phyloP scores from a whole-genome alignment of 2,113 vertebrate genomes.

The Thalassoma bifasciatum region DNA sequence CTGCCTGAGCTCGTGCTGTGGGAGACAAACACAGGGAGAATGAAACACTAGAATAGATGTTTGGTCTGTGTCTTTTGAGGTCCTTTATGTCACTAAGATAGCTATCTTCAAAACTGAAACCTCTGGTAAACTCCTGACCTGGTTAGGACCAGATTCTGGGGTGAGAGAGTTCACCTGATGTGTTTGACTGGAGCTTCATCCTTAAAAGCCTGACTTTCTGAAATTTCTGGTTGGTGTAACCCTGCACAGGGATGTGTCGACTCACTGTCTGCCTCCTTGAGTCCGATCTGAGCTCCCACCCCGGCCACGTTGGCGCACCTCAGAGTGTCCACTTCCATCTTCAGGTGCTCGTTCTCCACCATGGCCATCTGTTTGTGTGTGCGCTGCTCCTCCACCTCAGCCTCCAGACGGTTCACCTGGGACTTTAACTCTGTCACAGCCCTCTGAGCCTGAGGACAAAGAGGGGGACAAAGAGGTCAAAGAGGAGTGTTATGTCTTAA shows the following conservation, averaged over 20 bases:
- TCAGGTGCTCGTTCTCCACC: slow-evolving; percentile 90
- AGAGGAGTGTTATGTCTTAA: neutral
- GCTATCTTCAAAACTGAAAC: too few species aligned
- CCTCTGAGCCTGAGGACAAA: slow-evolving; percentile 83
- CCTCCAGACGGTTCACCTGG: slow-evolving; percentile 88
- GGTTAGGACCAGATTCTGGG: too few species aligned
- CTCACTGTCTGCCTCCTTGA: slow-evolving; percentile 93
- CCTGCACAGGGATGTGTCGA: neutral
- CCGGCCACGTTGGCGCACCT: slow-evolving; percentile 84
- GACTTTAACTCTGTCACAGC: slow-evolving; percentile 78
- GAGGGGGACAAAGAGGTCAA: neutral
- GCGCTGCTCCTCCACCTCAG: slow-evolving; percentile 91
- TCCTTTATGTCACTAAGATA: too few species aligned
- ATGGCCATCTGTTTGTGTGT: slow-evolving; percentile 89
- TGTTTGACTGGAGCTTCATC: too few species aligned
- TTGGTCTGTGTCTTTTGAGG: too few species aligned
- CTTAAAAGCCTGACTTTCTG: too few species aligned
- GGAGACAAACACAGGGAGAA: neutral
- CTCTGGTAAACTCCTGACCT: too few species aligned
- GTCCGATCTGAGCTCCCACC: slow-evolving; percentile 89
- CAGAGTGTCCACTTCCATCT: slow-evolving; percentile 89
- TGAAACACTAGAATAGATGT: neutral
- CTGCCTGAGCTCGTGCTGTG: slow-evolving; percentile 90
- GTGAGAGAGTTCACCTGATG: too few species aligned
- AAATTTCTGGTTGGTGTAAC: too few species aligned